phyloP scores from a whole-genome alignment of 2,888 invertebrate species.

The Cheilosia grossa region DNA sequence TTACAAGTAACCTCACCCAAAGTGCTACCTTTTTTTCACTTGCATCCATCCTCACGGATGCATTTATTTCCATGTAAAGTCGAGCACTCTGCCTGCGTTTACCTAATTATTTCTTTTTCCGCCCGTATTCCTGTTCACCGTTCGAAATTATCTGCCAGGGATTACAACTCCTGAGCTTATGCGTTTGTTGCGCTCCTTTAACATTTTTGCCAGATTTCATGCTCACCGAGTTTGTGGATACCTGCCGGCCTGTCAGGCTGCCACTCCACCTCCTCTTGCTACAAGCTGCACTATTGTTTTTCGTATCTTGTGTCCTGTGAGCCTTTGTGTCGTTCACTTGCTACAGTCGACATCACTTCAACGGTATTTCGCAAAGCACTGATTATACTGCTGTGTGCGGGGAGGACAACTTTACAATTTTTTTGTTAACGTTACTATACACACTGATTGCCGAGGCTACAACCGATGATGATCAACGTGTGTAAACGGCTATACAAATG shows the following conservation, averaged over 20 bases:
- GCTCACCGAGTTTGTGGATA: slow-evolving; percentile 2
- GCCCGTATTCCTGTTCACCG: background rate
- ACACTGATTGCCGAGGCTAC: background rate
- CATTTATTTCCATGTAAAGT: slow-evolving; percentile 3
- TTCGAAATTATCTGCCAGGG: slow-evolving; percentile 8
- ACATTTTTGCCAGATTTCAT: slow-evolving; percentile 25
- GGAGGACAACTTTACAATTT: background rate
- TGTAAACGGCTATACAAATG: slow-evolving; percentile 60
- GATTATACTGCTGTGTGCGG: slow-evolving; percentile 23
- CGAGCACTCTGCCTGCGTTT: background rate
- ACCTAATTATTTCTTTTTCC: background rate
- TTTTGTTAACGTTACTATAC: slow-evolving; percentile 1
- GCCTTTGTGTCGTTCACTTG: slow-evolving; percentile 20
- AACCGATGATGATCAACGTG: slow-evolving; percentile 42
- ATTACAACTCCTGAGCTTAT: slow-evolving; percentile 14
- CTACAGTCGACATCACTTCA: slow-evolving; percentile 30
- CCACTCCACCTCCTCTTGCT: slow-evolving; percentile 15
- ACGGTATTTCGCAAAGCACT: slow-evolving; percentile 32
- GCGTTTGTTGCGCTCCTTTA: slow-evolving; percentile 9
- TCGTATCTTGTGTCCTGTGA: background rate
- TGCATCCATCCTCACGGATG: background rate
- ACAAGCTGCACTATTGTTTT: slow-evolving; percentile 27
- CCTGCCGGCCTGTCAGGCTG: slow-evolving; percentile 14
- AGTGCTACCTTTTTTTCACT: too few relatives aligned
- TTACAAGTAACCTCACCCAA: too few relatives aligned